Conservation (phyloP, 2,888 invertebrate species). For the Cantharis rufa region DNA sequence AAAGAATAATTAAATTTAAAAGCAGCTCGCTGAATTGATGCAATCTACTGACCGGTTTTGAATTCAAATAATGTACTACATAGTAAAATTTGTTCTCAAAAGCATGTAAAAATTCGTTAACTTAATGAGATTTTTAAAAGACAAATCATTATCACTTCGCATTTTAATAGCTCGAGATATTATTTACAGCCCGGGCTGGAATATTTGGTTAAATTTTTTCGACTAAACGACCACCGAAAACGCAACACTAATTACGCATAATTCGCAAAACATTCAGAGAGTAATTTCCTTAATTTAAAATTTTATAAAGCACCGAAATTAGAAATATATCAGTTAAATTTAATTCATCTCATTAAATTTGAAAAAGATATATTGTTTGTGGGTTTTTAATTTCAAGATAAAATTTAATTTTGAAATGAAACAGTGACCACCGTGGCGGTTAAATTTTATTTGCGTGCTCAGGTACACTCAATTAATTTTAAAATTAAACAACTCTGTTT, state of each 20-base stretch:
- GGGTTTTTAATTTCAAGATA: not conserved
- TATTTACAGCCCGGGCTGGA: not conserved
- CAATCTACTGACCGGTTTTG: not conserved
- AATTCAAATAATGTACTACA: not conserved
- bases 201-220: too few relatives aligned
- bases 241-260: not conserved
- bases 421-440: not conserved
- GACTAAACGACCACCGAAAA: not conserved
- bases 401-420: not conserved
- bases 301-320: not conserved
- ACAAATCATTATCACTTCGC: not conserved
- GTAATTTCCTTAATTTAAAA: not conserved
- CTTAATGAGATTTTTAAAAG: not conserved
- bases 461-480: not conserved
- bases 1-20: not conserved
- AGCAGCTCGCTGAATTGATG: not conserved
- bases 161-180: not conserved
- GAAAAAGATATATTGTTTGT: not conserved
- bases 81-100: not conserved
- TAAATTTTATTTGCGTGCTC: not conserved
- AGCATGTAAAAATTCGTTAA: not conserved
- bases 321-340: not conserved
- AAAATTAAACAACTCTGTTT: conserved; percentile 36
- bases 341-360: not conserved
- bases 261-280: not conserved